phyloP scores from a whole-genome alignment of 2,888 invertebrate genomes.

The Camponotus fellah region DNA sequence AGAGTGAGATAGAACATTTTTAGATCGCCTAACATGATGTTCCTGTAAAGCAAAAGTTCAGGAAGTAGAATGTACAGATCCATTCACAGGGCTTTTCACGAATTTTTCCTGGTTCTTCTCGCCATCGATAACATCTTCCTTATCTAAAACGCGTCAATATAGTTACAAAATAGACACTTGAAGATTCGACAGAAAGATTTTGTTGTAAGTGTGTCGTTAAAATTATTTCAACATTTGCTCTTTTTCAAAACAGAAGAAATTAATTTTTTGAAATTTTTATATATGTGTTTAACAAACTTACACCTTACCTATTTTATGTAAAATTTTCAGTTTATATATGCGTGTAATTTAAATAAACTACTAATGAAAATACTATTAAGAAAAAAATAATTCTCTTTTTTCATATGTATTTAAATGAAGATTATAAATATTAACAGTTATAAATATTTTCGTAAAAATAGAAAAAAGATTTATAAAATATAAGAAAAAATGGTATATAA shows the following conservation, averaged over 20 bases:
- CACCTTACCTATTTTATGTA: not conserved
- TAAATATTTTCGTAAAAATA: not conserved
- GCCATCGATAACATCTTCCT: slow-evolving; percentile 19
- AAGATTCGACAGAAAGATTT: not conserved
- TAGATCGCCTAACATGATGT: slow-evolving; percentile 29
- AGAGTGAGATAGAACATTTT: slow-evolving; percentile 16
- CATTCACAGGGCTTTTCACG: slow-evolving; percentile 40
- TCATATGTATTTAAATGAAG: not conserved
- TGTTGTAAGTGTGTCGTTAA: slow-evolving; percentile 11
- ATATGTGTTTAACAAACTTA: not conserved
- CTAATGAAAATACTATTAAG: not conserved
- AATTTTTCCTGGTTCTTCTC: slow-evolving; percentile 14
- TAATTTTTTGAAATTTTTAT: not conserved
- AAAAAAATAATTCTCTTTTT: not conserved
- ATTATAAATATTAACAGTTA: not conserved
- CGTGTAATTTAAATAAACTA: slow-evolving; percentile 10
- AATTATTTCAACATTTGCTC: not conserved
- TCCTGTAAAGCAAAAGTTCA: slow-evolving; percentile 33
- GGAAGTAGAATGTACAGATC: slow-evolving; percentile 35
- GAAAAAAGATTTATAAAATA: not conserved
- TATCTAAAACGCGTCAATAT: slow-evolving; percentile 9
- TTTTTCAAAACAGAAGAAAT: not conserved
- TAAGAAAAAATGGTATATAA: not conserved
- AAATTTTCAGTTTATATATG: not conserved
- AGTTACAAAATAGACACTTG: slow-evolving; percentile 14